Conservation (phyloP, 2,888 invertebrate genomes). For the Ryuthela nishihirai region DNA sequence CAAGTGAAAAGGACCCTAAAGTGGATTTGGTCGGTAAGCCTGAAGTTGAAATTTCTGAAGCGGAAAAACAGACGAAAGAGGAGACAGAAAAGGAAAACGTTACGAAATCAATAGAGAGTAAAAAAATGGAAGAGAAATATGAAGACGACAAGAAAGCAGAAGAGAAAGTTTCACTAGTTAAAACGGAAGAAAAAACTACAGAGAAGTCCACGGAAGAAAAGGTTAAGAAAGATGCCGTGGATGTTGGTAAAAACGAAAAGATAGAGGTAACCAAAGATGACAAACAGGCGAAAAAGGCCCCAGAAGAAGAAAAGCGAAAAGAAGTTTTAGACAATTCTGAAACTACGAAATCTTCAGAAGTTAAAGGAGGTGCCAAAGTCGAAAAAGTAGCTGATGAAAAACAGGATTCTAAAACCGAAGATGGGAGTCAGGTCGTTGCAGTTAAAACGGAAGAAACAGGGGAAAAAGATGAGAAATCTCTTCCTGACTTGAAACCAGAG, state of each 20-base stretch:
- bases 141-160: neutral
- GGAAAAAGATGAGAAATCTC: too few relatives aligned
- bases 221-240: neutral
- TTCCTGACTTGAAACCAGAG: too few relatives aligned
- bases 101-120: neutral
- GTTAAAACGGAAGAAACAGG: too few relatives aligned
- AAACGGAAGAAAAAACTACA: too few relatives aligned
- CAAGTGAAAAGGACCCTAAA: neutral
- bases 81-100: neutral
- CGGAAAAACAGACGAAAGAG: neutral
- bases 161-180: neutral
- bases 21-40: neutral
- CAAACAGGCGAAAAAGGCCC: too few relatives aligned
- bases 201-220: neutral
- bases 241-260: neutral
- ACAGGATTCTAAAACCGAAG: too few relatives aligned
- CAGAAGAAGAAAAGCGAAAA: too few relatives aligned
- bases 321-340: too few relatives aligned
- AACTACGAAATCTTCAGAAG: too few relatives aligned
- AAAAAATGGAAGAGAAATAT: neutral
- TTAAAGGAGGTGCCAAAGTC: too few relatives aligned
- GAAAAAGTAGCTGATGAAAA: too few relatives aligned
- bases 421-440: too few relatives aligned
- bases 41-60: neutral
- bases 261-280: neutral